Base-by-base conservation (phyloP, 2,888 invertebrate genomes). In the Drosophila seclusa region DNA sequence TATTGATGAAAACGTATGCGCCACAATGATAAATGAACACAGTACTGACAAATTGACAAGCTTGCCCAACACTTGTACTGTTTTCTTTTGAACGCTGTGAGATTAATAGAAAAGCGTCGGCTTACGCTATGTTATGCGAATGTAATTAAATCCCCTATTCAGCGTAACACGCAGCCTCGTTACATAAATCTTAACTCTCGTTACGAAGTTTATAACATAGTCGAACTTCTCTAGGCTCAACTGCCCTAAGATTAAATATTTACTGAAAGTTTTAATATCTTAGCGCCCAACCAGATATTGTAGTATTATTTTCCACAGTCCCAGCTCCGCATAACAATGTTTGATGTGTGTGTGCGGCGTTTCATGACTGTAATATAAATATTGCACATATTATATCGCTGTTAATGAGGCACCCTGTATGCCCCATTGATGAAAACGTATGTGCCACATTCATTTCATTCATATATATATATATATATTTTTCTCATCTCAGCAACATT, bases 111-210 rank as follows among this genome's bases (percentile, higher is more conserved):
- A 24, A 71, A 85, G 91, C 92, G 91, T 91, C 82, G 91, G 91
- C 92, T 90, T 90, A 91, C 87, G 92, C 93, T 93, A 93, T 93
- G 93, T 93, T 93, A 92, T 91, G 80, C 90, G 91, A 90, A 91
- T 90, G 84, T 79, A 74, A 73, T 59, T 34, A 18, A 36, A 60
- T 61, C 50, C n/a, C 58, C 68, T 74, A 81, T 91, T 92, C 90
- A 84, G 88, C 76, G 85, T 92, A 93, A 92, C 93, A 93, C 93
- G 93, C 93, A 90, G 91, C 92, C 90, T 89, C 92, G 92, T 85
- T 87, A 93, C 93, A 93, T 27, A 3, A 27, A 38, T 54, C 5
- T n/a, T 18, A 18, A n/a, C 18, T n/a, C 27, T 52, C 5, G 32
- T 6, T 34, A 16, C 16, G 6, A 0, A 24, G 16, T 18, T 32